A percentile compares a stretch with the other conserved stretches of the same genome.
Evolutionary conservation across 2,797 vertebrate genomes (phyloP).

Genomic region (Gephyroberyx darwinii): DNA sequence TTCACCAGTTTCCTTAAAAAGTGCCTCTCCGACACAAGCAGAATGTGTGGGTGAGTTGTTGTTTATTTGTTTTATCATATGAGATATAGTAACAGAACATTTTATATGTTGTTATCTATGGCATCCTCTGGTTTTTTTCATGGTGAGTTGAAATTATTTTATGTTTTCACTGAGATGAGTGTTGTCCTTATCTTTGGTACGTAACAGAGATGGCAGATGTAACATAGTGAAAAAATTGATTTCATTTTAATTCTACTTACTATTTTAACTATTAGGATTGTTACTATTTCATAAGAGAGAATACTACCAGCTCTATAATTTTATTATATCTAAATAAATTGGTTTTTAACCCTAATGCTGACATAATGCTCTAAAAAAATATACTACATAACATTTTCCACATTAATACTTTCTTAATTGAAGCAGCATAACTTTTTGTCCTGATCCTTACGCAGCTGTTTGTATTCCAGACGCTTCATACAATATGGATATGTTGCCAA

Average conservation of each 20-base stretch:
- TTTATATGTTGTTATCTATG: constrained; percentile 8
- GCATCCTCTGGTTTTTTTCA: constrained; percentile 2
- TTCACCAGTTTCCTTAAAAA: constrained; percentile 85
- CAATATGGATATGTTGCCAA: neutral
- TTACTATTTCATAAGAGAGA: neutral
- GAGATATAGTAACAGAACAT: constrained; percentile 26
- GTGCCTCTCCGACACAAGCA: constrained; percentile 74
- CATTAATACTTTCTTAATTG: neutral
- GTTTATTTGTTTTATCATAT: constrained; percentile 67
- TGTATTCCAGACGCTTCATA: neutral
- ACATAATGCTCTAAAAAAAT: neutral
- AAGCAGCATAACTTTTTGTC: neutral
- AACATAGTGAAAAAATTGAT: constrained; percentile 10
- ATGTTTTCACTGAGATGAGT: constrained; percentile 18
- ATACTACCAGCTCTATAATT: neutral
- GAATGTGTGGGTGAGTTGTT: constrained; percentile 82
- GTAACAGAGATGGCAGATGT: constrained; percentile 19
- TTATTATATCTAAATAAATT: neutral
- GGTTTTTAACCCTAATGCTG: neutral
- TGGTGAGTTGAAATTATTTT: constrained; percentile 4
- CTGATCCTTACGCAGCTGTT: neutral
- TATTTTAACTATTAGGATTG: neutral
- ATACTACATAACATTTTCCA: no score
- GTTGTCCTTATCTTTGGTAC: constrained; percentile 10
- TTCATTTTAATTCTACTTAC: neutral